Percentiles rank a stretch among this genome's conserved stretches.
These are phyloP conservation scores for Zaprionus vittiger DNA, from an alignment of 1,140 invertebrate species.

Conservation along the genomic window DNA sequence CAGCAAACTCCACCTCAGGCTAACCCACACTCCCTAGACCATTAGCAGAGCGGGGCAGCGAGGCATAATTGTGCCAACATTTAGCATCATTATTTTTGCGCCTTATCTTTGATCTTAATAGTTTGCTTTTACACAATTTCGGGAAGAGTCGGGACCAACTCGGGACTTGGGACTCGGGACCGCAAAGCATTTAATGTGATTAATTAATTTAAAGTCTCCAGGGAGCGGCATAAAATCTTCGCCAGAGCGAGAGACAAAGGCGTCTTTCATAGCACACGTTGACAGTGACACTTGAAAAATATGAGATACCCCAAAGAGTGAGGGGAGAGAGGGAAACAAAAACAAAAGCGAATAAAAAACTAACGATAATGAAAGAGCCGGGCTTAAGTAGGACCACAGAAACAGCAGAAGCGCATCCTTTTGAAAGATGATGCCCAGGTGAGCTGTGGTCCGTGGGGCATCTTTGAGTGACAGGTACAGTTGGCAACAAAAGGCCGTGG, in stretches of 20 bases:
- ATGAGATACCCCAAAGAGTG: constrained; percentile 19
- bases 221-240: constrained; percentile 17
- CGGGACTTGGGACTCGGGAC: not conserved
- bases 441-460: constrained; percentile 26
- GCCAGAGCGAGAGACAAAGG: constrained; percentile 12
- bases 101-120: constrained; percentile 79
- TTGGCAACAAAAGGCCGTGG: constrained; percentile 46
- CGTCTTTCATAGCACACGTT: constrained; percentile 54
- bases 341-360: constrained; percentile 33
- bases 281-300: constrained; percentile 75
- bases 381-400: not conserved
- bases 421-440: constrained; percentile 68
- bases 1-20: not conserved
- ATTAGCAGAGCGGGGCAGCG: constrained; percentile 54
- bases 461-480: constrained; percentile 53
- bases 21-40: constrained; percentile 2
- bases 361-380: constrained; percentile 27
- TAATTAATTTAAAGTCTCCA: constrained; percentile 70
- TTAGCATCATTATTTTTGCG: constrained; percentile 74
- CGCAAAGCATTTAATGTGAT: constrained; percentile 72
- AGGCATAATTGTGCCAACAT: constrained; percentile 72
- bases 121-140: constrained; percentile 69
- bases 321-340: constrained; percentile 8
- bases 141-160: not conserved
- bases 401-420: constrained; percentile 21